Base-by-base conservation (phyloP, 2,888 invertebrate species). In the Barypeithes pellucidus region DNA sequence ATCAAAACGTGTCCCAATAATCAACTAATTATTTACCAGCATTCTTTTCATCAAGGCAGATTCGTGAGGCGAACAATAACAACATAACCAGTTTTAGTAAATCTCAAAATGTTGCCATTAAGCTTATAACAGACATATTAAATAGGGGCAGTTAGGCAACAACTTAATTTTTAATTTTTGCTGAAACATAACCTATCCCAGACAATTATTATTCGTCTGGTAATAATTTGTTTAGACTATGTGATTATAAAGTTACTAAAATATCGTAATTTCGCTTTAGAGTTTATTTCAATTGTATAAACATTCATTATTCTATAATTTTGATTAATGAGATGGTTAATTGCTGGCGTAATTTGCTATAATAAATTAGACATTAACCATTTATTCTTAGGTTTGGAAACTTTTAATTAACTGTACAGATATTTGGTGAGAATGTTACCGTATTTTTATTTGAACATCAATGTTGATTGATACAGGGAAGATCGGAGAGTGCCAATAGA, bases 221-320 rank as follows among this genome's bases (percentile, higher is more conserved):
- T 20, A 39, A 39, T 39, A 60, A 33, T 60, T 60, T 24, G 60
- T 20, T 60, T 60, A 14, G 14, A 60, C 41, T 60, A 60, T 60
- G 12, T 14, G 14, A 22, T 12, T 22, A 29, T 7, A 29, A 29
- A 29, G 24, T 24, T 24, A 5, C 29, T 8, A 12, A 39, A 39
- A 39, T 39, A 39, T 39, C 2, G n/a, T 12, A 5, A 36, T 11
- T 36, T 36, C 9, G 36, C 36, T 36, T 36, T 39, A 39, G 2
- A 39, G 12, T 39, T 33, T 8, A 39, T 39, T 39, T 8, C 4
- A 39, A 8, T 39, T n/a, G n/a, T n/a, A n/a, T n/a, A n/a, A n/a
- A n/a, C n/a, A 39, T 12, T 39, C 4, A 45, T 45, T 16, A 16
- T 45, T 45, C 18, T 8, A 45, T 45, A 9, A 45, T 45, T 45